Conservation (phyloP, 1,140 invertebrate genomes). For the Neoseiulus cucumeris region DNA sequence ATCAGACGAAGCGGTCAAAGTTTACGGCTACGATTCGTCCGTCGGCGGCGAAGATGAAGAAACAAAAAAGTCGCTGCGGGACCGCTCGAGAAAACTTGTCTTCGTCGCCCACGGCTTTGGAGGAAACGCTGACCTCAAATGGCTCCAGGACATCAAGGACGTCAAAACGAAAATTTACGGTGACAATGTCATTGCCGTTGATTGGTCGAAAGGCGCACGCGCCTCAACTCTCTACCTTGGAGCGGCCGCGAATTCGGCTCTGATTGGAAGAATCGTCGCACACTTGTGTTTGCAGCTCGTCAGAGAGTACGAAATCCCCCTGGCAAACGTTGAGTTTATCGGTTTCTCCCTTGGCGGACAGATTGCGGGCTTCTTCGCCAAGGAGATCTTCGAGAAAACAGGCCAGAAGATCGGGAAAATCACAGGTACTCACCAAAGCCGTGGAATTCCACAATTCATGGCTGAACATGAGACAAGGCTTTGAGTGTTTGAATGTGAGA, state of each 20-base stretch:
- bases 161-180: conserved; percentile 17
- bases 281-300: conserved; percentile 20
- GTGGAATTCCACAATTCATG: neutral
- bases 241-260: conserved; percentile 26
- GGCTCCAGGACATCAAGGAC: conserved; percentile 18
- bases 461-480: too few species aligned
- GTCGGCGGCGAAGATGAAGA: neutral
- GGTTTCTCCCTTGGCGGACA: conserved; percentile 42
- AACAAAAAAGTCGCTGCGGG: neutral
- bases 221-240: conserved; percentile 24
- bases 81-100: conserved; percentile 12
- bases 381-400: neutral
- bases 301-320: neutral
- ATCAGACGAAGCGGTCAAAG: too few species aligned
- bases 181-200: conserved; percentile 26
- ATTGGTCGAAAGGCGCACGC: conserved; percentile 25
- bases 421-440: neutral
- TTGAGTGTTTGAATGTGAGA: too few species aligned
- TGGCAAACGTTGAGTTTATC: conserved; percentile 31
- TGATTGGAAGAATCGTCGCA: conserved; percentile 25
- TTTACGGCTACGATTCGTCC: too few species aligned
- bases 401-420: neutral
- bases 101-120: conserved; percentile 27
- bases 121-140: conserved; percentile 18
- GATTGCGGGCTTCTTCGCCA: conserved; percentile 31